Evolutionary conservation across 1,140 invertebrate genomes (phyloP), one percentile per base, ranked within the genome.

Genomic region (Tetramorium parvispinum): DNA sequence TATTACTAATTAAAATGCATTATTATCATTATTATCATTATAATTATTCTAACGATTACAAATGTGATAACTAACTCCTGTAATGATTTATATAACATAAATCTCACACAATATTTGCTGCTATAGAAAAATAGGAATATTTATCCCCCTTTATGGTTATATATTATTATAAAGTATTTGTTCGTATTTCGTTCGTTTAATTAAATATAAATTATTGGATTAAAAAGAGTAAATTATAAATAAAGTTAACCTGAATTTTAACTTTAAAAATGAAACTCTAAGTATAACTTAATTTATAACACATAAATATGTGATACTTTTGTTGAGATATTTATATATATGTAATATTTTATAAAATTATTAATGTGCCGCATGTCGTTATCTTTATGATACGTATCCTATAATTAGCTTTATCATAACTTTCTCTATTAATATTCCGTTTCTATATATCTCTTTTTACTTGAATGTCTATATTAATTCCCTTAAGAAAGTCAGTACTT

Each of bases 401-500:
- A 5, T 32, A 10, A 63, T 63, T 24, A 40, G 40, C 5, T n/a
- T 77, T 43, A 76, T 77, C 21, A 11, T 27, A 27, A 77, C 2
- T 40, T 77, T 43, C n/a, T 0, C 59, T 27, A 77, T n/a, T 77
- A 61, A 27, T 61, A 27, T 43, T 24, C 16, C 5, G 3, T 70
- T 53, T 61, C 27, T 32, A 24, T 10, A 32, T 24, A 16, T 61
- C 37, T 61, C 55, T 53, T 68, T 53, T 46, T 16, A 53, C 7
- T 51, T 32, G 16, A 63, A 37, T 21, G 1, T 40, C 18, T 51
- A 0, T 27, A 75, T 53, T 27, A 51, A 18, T 46, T 59, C 40
- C 5, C 2, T 18, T 65, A 51, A 55, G 87, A 89, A 86, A 89
- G 76, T 65, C 7, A 24, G 18, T 13, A 75, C 82, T 88, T 86